Base-by-base conservation (phyloP, 2,113 vertebrate species). In the Seriola rivoliana region DNA sequence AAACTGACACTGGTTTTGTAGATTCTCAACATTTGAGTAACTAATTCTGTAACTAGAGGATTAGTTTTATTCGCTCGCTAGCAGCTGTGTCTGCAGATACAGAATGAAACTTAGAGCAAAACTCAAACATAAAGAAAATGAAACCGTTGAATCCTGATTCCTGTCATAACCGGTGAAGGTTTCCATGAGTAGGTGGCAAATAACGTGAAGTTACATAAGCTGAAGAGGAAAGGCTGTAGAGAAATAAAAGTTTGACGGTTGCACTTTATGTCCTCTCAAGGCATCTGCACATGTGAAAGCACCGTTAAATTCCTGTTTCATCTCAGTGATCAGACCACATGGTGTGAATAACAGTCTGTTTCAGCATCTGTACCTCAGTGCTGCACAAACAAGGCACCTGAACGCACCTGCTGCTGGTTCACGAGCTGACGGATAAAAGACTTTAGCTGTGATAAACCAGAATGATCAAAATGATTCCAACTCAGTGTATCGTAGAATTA, bases 51-150 rank as follows among this genome's bases (percentile, higher is more conserved):
- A 71, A 82, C 46, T 14, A 68, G 8, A 81, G 29, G 36, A 78
- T 67, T 0, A 46, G 70, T 71, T 48, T 54, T 42, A 46, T 40
- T 58, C 12, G 12, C 42, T 59, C 29, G 67, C 52, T 81, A 81
- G 19, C 12, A 48, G 58, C 46, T 50, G n/a, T 59, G 76, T 38
- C 71, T 78, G 75, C 64, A 70, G 16, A 78, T 69, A 0, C 42
- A 34, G 68, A 87, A 87, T 87, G 14, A 74, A 85, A 73, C 84
- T 54, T 2, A 69, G 50, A 74, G 68, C 57, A 82, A 85, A 88
- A 82, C 65, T 78, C n/a, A 42, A 59, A 80, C 55, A 32, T 67
- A 12, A 79, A 82, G 44, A 54, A 73, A 81, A 65, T 75, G 54
- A 73, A 71, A 76, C 11, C 38, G 29, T 72, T 25, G 16, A 55